These are phyloP conservation scores for Hypsopygia costalis DNA, from an alignment of 2,888 invertebrate genomes.

Conservation along the genomic window DNA sequence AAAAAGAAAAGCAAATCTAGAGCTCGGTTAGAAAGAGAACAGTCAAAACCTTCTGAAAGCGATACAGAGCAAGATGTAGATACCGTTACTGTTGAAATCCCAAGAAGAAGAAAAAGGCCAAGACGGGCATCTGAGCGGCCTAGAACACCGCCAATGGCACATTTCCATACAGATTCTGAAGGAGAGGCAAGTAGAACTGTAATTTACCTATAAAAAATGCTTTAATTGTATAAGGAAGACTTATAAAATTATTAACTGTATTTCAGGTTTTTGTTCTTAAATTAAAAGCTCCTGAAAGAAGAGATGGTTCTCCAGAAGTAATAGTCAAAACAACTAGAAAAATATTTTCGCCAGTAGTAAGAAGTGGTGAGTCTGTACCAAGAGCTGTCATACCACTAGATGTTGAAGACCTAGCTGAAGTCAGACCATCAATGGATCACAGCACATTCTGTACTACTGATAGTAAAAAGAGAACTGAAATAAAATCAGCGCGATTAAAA, in stretches of 20 bases:
- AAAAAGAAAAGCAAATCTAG: slow-evolving; percentile 72
- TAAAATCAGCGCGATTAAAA: slow-evolving; percentile 31
- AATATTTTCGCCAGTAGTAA: slow-evolving; percentile 86
- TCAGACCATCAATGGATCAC: slow-evolving; percentile 38
- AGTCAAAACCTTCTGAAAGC: slow-evolving; percentile 73
- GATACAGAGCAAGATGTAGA: slow-evolving; percentile 71
- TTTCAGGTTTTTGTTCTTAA: slow-evolving; percentile 66
- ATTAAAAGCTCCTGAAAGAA: slow-evolving; percentile 59
- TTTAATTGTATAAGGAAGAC: too few species aligned
- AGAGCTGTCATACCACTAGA: slow-evolving; percentile 72
- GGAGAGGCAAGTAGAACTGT: slow-evolving; percentile 60
- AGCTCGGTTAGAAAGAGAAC: slow-evolving; percentile 70
- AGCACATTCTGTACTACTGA: slow-evolving; percentile 22
- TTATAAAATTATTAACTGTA: slow-evolving; percentile 1
- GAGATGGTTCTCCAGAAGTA: slow-evolving; percentile 80
- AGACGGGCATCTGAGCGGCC: slow-evolving; percentile 67
- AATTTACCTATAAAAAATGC: too few species aligned
- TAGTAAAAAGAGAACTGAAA: slow-evolving; percentile 31
- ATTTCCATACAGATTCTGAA: slow-evolving; percentile 67
- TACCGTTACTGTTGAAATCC: slow-evolving; percentile 75
- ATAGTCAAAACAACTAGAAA: slow-evolving; percentile 91
- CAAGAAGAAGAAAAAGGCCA: slow-evolving; percentile 65
- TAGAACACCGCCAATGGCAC: slow-evolving; percentile 61
- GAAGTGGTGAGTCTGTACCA: slow-evolving; percentile 76
- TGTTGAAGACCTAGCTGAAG: slow-evolving; percentile 60